phyloP scores from a whole-genome alignment of 2,113 vertebrate genomes.

The Callipepla californica region DNA sequence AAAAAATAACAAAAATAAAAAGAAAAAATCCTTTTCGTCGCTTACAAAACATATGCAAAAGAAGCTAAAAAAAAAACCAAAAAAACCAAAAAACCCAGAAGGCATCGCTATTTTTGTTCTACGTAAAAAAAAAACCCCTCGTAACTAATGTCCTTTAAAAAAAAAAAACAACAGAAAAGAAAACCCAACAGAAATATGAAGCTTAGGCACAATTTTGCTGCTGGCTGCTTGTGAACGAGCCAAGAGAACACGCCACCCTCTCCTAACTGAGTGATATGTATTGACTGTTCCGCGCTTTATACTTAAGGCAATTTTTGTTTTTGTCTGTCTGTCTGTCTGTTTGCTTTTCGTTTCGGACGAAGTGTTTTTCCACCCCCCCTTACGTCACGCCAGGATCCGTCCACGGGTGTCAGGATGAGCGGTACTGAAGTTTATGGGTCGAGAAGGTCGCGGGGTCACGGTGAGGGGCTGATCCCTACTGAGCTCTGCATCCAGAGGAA shows the following conservation, averaged over 20 bases:
- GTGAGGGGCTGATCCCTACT: conserved; percentile 36
- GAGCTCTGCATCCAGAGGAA: conserved; percentile 46
- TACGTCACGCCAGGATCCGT: conserved; percentile 33
- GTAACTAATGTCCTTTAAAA: conserved; percentile 70
- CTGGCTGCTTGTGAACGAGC: conserved; percentile 76
- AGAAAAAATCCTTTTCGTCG: conserved; percentile 69
- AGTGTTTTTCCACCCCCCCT: conserved; percentile 58
- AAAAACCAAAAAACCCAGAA: not conserved
- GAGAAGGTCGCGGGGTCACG: conserved; percentile 39
- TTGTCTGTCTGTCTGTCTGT: conserved; percentile 46
- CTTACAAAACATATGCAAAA: conserved; percentile 85
- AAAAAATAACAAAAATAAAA: no score
- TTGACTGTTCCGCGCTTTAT: conserved; percentile 65
- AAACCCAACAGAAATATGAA: conserved; percentile 64
- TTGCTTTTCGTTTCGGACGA: conserved; percentile 12
- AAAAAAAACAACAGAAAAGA: not conserved
- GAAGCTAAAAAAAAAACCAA: conserved; percentile 66
- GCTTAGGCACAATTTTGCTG: conserved; percentile 84
- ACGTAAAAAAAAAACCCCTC: conserved; percentile 76
- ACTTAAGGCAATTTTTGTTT: conserved; percentile 82
- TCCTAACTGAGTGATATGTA: conserved; percentile 68
- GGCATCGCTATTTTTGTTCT: conserved; percentile 78
- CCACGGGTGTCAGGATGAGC: conserved; percentile 60
- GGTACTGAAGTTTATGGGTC: conserved; percentile 59
- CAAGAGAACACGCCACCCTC: conserved; percentile 61